These are phyloP conservation scores for Hoplias malabaricus DNA, from an alignment of 2,113 vertebrate genomes.

Conservation along the genomic window DNA sequence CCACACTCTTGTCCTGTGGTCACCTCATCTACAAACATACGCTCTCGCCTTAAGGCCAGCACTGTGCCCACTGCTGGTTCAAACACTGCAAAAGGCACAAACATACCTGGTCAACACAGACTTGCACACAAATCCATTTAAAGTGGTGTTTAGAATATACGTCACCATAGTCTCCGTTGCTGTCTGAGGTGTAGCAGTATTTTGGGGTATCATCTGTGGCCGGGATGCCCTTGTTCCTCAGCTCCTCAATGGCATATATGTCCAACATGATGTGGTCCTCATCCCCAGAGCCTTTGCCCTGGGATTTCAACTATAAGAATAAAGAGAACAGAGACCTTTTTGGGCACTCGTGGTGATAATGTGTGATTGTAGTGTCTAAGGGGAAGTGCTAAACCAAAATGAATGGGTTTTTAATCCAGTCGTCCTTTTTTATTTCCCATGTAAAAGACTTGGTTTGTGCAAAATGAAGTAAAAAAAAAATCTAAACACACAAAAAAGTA, in stretches of 20 bases:
- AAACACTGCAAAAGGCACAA: slow-evolving; percentile 73
- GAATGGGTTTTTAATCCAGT: no score
- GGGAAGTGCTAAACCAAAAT: no score
- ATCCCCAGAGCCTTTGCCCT: slow-evolving; percentile 88
- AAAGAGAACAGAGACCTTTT: not conserved
- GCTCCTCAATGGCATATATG: slow-evolving; percentile 96
- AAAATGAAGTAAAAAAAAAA: no score
- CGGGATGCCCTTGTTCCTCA: slow-evolving; percentile 78
- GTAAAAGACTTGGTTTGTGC: not conserved
- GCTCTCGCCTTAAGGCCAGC: slow-evolving; percentile 87
- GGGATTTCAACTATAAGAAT: slow-evolving; percentile 84
- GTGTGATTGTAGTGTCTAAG: no score
- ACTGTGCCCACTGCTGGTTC: slow-evolving; percentile 78
- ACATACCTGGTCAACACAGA: not conserved
- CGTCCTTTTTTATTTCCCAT: no score
- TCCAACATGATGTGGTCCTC: slow-evolving; percentile 95
- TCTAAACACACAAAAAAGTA: no score
- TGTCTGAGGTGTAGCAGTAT: slow-evolving; percentile 80
- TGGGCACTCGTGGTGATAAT: no score
- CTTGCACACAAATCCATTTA: not conserved
- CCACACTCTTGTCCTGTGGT: slow-evolving; percentile 92
- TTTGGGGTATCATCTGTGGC: slow-evolving; percentile 87
- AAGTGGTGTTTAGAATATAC: not conserved
- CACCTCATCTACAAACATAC: slow-evolving; percentile 85
- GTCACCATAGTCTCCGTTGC: slow-evolving; percentile 75